Conservation (phyloP, 2,113 vertebrate species). For the Myocastor coypus region DNA sequence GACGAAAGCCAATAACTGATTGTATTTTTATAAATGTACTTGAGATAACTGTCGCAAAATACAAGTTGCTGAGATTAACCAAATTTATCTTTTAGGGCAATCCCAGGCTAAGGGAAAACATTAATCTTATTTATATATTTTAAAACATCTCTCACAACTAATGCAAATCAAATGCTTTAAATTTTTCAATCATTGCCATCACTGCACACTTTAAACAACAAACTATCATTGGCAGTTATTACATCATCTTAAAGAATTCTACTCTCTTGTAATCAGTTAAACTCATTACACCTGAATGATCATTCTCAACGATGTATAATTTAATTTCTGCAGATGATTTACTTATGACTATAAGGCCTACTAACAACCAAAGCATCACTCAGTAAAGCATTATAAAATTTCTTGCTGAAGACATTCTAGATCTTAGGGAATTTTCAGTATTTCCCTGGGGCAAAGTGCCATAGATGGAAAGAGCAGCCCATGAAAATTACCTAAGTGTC, state of each 20-base stretch:
- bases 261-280: conserved; percentile 75
- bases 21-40: conserved; percentile 56
- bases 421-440: conserved; percentile 46
- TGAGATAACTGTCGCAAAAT: conserved; percentile 34
- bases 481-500: conserved; percentile 15
- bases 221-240: conserved; percentile 65
- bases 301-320: conserved; percentile 72
- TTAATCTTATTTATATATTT: conserved; percentile 61
- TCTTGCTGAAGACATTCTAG: conserved; percentile 21
- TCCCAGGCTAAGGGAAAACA: background rate
- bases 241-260: conserved; percentile 56
- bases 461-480: background rate
- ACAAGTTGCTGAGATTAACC: conserved; percentile 44
- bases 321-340: conserved; percentile 68
- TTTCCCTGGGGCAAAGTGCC: conserved; percentile 10
- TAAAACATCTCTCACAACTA: conserved; percentile 63
- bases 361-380: conserved; percentile 52
- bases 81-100: conserved; percentile 58
- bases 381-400: conserved; percentile 54
- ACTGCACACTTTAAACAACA: conserved; percentile 43
- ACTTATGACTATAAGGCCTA: conserved; percentile 67
- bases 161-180: conserved; percentile 71
- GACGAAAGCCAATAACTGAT: conserved; percentile 21
- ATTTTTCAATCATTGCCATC: conserved; percentile 60
- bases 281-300: conserved; percentile 72